Evolutionary conservation across 2,113 vertebrate species (phyloP), one percentile per base, ranked within the genome.

Genomic region (Chamaetylas fuelleborni): DNA sequence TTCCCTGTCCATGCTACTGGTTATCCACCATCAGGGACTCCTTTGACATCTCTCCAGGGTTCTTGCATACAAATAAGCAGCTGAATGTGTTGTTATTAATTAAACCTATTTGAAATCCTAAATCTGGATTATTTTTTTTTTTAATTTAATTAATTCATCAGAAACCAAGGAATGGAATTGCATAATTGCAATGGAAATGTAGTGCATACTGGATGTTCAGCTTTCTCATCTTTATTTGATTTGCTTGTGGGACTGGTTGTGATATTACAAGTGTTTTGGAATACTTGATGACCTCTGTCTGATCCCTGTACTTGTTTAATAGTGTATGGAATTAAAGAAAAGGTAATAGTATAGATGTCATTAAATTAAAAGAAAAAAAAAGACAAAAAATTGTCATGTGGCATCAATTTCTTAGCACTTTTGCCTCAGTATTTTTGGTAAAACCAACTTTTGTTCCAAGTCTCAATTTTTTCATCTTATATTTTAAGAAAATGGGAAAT

Each of bases 1-100:
- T 74, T 91, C 26, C 14, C 26, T 91, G 12, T 62, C 65, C 0
- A 0, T 80, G 48, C 36, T 65, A 22, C 24, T 47, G 1, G 0
- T 54, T 47, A 34, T 53, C 8, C 15, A 42, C 43, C 34, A 43
- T 47, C 42, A 51, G 66, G 31, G 23, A 38, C 25, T 50, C 40
- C 12, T 81, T 33, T 92, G 34, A 42, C 43, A 40, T 67, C 43
- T 69, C 43, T 92, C 7, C 33, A 56, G 18, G 29, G 26, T 78
- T 81, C 1, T 2, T n/a, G 20, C 33, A 31, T 56, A 31, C 64
- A 61, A 38, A 48, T 64, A 58, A 86, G 33, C 36, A 86, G 36
- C 42, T 62, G 33, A 67, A 66, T 6, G 19, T 22, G 14, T 20
- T 31, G 29, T 15, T 83, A 42, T 13, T 54, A 48, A 31, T 79